Base-by-base conservation (phyloP, 2,888 invertebrate genomes). In the Imbricaverruca yamaguchii region DNA sequence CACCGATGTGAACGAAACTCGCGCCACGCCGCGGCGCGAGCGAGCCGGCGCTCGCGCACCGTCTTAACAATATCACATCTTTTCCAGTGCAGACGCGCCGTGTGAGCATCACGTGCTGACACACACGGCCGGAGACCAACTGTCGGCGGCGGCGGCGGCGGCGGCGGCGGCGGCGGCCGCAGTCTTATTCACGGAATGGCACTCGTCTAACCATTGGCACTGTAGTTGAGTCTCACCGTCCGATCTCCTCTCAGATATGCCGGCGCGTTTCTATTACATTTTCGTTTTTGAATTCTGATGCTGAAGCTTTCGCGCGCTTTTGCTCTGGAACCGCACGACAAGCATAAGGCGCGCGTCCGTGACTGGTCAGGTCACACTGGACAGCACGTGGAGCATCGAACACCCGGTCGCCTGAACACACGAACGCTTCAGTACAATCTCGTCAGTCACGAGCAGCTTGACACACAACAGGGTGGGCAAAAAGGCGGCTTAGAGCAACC, bases 261-360 rank as follows among this genome's bases (percentile, higher is more conserved):
- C 7, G 65, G 65, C 65, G 39, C 39, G 39, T 39, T 1, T 39
- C 39, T 39, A 13, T 69, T 69, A 69, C 69, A 69, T 69, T 69
- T 69, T 69, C 69, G 69, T 69, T 69, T 69, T 69, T 13, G 39
- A 69, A 15, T 69, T 69, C 69, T 69, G 69, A 15, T 69, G 69
- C 69, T 65, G 65, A 65, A 69, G 39, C 69, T 69, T 69, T 39
- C 69, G 25, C 12, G 69, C 11, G 15, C 69, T 39, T 39, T 69
- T 69, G 39, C 69, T 39, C 69, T 69, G 69, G 25, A 69, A 69
- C 13, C 69, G 10, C 25, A 69, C 9, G 15, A 69, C 69, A 39
- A 69, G 39, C 39, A 65, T 65, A 65, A 65, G 65, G 65, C 65
- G 7, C 18, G 18, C 61, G 61, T 39, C 39, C 39, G 39, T 39